phyloP scores from a whole-genome alignment of 1,140 invertebrate species.

The Halesus radiatus region DNA sequence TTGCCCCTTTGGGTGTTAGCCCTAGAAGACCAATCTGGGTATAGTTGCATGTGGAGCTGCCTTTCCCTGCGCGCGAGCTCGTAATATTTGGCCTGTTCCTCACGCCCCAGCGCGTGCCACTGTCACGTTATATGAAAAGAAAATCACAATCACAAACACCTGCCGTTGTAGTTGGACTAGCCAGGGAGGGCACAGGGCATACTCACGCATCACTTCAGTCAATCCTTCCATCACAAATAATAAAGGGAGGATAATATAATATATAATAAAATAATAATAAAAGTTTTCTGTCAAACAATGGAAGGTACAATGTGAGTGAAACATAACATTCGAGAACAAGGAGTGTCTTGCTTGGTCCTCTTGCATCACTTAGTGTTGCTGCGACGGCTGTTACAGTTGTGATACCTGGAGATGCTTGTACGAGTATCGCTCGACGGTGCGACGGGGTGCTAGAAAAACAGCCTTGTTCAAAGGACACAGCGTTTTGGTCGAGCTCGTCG shows the following conservation, averaged over 20 bases:
- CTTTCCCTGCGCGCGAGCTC: constrained; percentile 97
- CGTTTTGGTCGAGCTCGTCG: constrained; percentile 19
- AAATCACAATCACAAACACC: constrained; percentile 59
- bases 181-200: constrained; percentile 8
- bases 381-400: constrained; percentile 24
- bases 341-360: not conserved
- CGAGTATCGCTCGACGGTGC: not conserved
- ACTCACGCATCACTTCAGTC: constrained; percentile 14
- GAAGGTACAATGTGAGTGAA: not conserved
- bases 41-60: constrained; percentile 98
- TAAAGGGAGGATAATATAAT: constrained; percentile 3
- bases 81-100: constrained; percentile 99
- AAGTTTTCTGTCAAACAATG: constrained; percentile 14
- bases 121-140: constrained; percentile 73
- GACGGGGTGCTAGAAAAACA: constrained; percentile 72
- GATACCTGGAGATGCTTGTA: not conserved
- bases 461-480: constrained; percentile 59
- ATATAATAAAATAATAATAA: constrained; percentile 20
- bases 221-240: constrained; percentile 7
- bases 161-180: constrained; percentile 21
- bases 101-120: constrained; percentile 98
- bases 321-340: constrained; percentile 2
- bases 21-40: constrained; percentile 99
- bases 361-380: not conserved
- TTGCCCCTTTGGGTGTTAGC: constrained; percentile 97